phyloP scores from a whole-genome alignment of 2,888 invertebrate genomes.

The Hipparchia sbordonii region DNA sequence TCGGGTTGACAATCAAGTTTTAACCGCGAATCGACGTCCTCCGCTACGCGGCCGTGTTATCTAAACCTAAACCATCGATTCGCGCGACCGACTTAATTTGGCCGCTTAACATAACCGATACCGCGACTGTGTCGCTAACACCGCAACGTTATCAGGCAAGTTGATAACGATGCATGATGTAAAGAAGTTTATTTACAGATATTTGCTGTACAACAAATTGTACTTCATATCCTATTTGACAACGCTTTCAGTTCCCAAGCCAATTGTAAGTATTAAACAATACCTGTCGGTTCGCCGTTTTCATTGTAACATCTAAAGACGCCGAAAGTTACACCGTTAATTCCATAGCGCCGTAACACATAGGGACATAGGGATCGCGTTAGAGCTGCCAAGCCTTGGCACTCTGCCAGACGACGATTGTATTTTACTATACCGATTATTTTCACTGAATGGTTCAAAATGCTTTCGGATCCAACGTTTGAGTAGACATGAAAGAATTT shows the following conservation, averaged over 20 bases:
- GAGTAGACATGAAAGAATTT: constrained; percentile 67
- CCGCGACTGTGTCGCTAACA: no score
- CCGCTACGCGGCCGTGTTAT: no score
- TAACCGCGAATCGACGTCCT: no score
- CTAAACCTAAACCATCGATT: no score
- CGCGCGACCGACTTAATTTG: no score
- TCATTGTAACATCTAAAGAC: constrained; percentile 16
- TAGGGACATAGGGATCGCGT: constrained; percentile 56
- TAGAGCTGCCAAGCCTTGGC: constrained; percentile 62
- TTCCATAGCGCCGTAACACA: constrained; percentile 70
- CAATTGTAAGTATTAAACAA: constrained; percentile 6
- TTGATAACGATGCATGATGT: no score
- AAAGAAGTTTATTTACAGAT: no score
- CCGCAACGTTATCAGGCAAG: no score
- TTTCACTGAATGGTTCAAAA: constrained; percentile 69
- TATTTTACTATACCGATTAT: constrained; percentile 72
- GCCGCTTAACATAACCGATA: no score
- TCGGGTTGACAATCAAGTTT: no score
- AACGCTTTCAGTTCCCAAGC: background rate
- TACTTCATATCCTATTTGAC: background rate
- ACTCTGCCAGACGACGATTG: constrained; percentile 71
- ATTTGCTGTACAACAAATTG: no score
- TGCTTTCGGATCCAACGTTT: constrained; percentile 55
- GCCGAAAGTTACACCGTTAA: constrained; percentile 17
- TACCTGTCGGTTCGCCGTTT: constrained; percentile 25